Evolutionary conservation across 2,797 vertebrate genomes (phyloP).

Genomic region (Betta splendens): DNA sequence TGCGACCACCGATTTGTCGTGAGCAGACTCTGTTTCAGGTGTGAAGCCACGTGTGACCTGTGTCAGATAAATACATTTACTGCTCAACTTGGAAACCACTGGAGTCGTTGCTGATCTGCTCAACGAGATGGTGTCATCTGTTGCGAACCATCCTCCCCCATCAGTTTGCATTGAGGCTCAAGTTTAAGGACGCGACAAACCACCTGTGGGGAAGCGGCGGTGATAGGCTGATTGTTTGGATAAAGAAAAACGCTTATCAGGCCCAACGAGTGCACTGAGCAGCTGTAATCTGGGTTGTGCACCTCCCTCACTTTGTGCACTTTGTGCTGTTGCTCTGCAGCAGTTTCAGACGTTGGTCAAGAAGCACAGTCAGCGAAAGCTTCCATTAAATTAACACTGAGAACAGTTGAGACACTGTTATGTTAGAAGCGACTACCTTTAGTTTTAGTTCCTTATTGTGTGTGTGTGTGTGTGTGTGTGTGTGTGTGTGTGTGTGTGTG

Average conservation of each 20-base stretch:
- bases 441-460: neutral
- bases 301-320: conserved; percentile 1
- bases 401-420: neutral
- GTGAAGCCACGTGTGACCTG: conserved; percentile 7
- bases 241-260: conserved; percentile 4
- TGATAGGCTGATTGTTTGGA: conserved; percentile 2
- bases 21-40: neutral
- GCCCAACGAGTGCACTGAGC: conserved; percentile 28
- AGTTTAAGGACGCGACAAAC: neutral
- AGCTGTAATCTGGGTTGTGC: conserved; percentile 28
- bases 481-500: too few species aligned
- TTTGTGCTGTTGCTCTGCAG: conserved; percentile 38
- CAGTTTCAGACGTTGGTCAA: neutral
- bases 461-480: too few species aligned
- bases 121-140: neutral
- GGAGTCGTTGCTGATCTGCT: conserved; percentile 40
- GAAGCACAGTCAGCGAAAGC: conserved; percentile 22
- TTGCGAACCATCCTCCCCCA: conserved; percentile 2
- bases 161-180: neutral
- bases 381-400: neutral
- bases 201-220: too few species aligned
- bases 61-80: conserved; percentile 24
- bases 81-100: conserved; percentile 1
- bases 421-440: neutral
- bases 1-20: too few species aligned